Evolutionary conservation across 2,113 vertebrate genomes (phyloP).

Genomic region (Paradoxurus hermaphroditus): DNA sequence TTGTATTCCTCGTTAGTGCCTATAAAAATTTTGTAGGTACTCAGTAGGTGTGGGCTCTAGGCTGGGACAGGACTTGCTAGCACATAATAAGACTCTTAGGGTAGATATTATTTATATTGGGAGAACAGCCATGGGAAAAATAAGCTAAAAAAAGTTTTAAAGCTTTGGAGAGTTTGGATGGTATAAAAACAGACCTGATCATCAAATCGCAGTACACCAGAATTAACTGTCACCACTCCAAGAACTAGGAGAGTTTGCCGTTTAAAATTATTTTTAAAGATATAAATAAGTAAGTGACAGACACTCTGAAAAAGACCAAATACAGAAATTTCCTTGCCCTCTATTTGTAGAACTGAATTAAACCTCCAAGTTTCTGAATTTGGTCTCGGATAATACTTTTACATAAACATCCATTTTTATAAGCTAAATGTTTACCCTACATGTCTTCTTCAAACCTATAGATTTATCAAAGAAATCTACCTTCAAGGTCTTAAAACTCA

Average conservation of each 20-base stretch:
- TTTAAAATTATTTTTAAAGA: neutral
- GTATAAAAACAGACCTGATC: neutral
- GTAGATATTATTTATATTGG: neutral
- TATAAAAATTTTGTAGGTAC: neutral
- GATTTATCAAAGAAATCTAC: neutral
- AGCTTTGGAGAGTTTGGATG: neutral
- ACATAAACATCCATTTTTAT: neutral
- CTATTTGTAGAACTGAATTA: neutral
- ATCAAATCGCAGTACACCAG: neutral
- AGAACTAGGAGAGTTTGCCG: neutral
- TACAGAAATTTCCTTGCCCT: neutral
- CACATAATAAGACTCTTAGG: neutral
- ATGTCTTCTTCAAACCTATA: neutral
- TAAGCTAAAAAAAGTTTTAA: neutral
- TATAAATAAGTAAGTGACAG: neutral
- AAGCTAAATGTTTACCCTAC: neutral
- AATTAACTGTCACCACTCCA: neutral
- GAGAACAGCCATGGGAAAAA: neutral
- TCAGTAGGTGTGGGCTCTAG: neutral
- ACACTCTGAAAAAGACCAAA: neutral
- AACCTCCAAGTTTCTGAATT: neutral
- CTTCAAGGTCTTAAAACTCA: constrained; percentile 29
- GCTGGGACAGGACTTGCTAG: neutral
- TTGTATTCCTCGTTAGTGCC: neutral
- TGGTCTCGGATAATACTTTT: neutral